These are phyloP conservation scores for Phodopus roborovskii DNA, from an alignment of 2,113 vertebrate species.

Conservation along the genomic window DNA sequence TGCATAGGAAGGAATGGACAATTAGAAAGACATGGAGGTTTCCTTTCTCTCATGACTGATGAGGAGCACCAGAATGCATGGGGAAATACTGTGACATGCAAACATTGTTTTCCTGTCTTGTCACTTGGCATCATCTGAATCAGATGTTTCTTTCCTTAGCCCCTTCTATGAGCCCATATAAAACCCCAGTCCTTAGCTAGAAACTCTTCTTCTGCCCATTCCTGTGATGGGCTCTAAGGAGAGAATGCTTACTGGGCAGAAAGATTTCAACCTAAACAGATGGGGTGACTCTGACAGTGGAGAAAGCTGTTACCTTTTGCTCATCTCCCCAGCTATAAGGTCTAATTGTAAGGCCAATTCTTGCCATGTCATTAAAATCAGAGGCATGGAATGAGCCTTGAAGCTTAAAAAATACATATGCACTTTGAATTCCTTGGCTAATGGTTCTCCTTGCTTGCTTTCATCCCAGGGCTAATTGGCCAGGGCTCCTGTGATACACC, in stretches of 20 bases:
- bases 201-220: conserved; percentile 16
- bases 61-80: background rate
- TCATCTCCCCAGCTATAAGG: background rate
- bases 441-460: conserved; percentile 37
- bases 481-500: background rate
- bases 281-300: conserved; percentile 1
- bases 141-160: background rate
- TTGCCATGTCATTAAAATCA: conserved; percentile 57
- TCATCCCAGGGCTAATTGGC: conserved; percentile 49
- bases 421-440: conserved; percentile 45
- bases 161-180: background rate
- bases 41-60: background rate
- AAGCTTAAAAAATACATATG: conserved; percentile 52
- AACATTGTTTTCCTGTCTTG: background rate
- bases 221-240: background rate
- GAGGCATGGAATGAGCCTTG: conserved; percentile 20
- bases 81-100: background rate
- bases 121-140: background rate
- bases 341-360: conserved; percentile 51
- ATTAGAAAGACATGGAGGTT: background rate
- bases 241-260: conserved; percentile 6
- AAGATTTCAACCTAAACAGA: background rate
- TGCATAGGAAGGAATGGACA: background rate
- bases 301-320: conserved; percentile 13
- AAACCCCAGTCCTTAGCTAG: background rate